Evolutionary conservation across 2,113 vertebrate species (phyloP), one percentile per base, ranked within the genome.

Genomic region (Dasyprocta punctata): DNA sequence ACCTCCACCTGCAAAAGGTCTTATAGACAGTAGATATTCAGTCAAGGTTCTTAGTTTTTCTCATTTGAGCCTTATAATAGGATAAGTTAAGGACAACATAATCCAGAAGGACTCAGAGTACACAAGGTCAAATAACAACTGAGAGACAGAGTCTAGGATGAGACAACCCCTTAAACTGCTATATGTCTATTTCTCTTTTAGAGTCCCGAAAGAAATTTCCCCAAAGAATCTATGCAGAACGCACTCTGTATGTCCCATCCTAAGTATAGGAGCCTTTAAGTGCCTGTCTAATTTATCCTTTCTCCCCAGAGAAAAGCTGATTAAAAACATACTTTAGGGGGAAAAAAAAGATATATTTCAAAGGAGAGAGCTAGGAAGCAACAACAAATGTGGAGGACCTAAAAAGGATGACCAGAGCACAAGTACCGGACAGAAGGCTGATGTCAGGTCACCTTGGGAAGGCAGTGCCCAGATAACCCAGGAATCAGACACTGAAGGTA

Each of bases 51-150:
- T 95, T 87, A 84, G 67, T 38, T 60, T 77, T 30, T 93, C 63
- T 87, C 41, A 90, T 58, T 54, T 84, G n/a, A 82, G 49, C 20
- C 41, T 95, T 9, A 9, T 33, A 85, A 93, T 63, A 78, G 89
- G 47, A 38, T 24, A 9, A 89, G 95, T 87, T 41, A 94, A 75
- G 6, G 86, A 94, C 96, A 96, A 9, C 1, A 77, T 33, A 94
- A 67, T 54, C 36, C 28, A 67, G 2, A 24, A 95, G 33, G 86
- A 49, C 33, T 95, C 73, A 89, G 65, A 0, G 0, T 86, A 89
- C 41, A 61, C 95, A 95, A 97, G 88, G 90, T n/a, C 19, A 98
- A 65, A 92, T 26, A 93, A 84, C 7, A 17, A 44, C 41, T 63
- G n/a, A 89, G 16, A 1, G 36, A 78, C n/a, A 94, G 89, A 86